These are phyloP conservation scores for Nineta flava DNA, from an alignment of 2,888 invertebrate species.

Conservation along the genomic window DNA sequence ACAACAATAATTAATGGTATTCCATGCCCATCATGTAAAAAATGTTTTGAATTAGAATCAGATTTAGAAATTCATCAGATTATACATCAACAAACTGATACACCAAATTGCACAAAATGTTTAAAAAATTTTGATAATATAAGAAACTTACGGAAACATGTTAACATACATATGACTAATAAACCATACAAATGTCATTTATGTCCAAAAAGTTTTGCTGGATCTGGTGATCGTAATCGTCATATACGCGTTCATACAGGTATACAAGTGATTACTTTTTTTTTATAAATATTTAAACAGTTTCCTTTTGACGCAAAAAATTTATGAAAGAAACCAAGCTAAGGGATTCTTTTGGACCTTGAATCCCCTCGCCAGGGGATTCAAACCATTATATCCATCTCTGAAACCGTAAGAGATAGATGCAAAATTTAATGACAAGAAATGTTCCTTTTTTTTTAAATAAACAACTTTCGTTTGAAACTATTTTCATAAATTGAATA, in stretches of 20 bases:
- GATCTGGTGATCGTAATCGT: conserved; percentile 22
- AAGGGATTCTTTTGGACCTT: too few species aligned
- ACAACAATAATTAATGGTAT: not conserved
- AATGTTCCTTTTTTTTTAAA: too few species aligned
- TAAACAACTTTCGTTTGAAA: too few species aligned
- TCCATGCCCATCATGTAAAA: conserved; percentile 1
- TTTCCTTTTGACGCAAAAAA: too few species aligned
- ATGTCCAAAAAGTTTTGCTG: conserved; percentile 20
- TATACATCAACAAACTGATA: conserved; percentile 15
- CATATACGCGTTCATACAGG: conserved; percentile 22
- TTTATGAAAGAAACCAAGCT: too few species aligned
- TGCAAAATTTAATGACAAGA: too few species aligned
- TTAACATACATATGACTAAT: conserved; percentile 20
- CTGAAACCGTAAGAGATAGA: too few species aligned
- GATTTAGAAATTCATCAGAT: conserved; percentile 20
- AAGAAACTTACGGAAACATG: conserved; percentile 20
- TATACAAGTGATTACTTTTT: conserved; percentile 20
- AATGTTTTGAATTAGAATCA: conserved; percentile 16
- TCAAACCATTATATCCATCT: too few species aligned
- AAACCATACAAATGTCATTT: conserved; percentile 21
- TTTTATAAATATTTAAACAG: too few species aligned
- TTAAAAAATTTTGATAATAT: conserved; percentile 19
- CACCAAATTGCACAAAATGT: conserved; percentile 18
- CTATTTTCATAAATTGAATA: too few species aligned
- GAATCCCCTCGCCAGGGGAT: too few species aligned